Base-by-base conservation (phyloP, 2,888 invertebrate species). In the Caradrina clavipalpis region DNA sequence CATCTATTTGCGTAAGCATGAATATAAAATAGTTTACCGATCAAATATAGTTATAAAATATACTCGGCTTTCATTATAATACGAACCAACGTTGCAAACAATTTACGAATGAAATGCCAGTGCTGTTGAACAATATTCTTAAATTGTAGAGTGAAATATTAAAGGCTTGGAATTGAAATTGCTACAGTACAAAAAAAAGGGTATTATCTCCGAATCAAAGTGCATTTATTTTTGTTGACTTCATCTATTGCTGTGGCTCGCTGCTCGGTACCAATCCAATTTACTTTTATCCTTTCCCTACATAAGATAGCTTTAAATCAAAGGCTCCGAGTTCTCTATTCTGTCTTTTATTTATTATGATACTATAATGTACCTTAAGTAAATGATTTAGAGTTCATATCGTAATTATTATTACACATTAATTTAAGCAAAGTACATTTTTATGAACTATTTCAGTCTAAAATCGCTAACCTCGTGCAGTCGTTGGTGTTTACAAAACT, bases 401-500 rank as follows among this genome's bases (percentile, higher is more conserved):
- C 56, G 69, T 72, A 74, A 77, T 58, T 73, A 74, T 60, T 75
- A 73, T 60, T 74, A 73, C 62, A 68, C 81, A 83, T 84, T 80
- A 78, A 78, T 53, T 22, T 66, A 73, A 78, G 80, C 73, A 83
- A 84, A 86, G 89, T 86, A 85, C 84, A 42, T 88, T 92, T 91
- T 92, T 91, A 92, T 91, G 87, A 91, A 91, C 89, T 89, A 90
- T 89, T 92, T 89, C 86, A 89, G 87, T 87, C 86, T 89, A 89
- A 92, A 92, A 92, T 91, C 88, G 88, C 90, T 89, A 91, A 90
- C 91, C 89, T 88, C 87, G 84, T 92, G 91, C 89, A 89, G 84
- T 87, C 85, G 76, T 74, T 78, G 82, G 82, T 88, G 87, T 88
- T 89, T 88, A 85, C 84, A 85, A 77, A 87, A 85, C 73, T 82